phyloP scores from a whole-genome alignment of 2,888 invertebrate species.

The Uropetala carovei region DNA sequence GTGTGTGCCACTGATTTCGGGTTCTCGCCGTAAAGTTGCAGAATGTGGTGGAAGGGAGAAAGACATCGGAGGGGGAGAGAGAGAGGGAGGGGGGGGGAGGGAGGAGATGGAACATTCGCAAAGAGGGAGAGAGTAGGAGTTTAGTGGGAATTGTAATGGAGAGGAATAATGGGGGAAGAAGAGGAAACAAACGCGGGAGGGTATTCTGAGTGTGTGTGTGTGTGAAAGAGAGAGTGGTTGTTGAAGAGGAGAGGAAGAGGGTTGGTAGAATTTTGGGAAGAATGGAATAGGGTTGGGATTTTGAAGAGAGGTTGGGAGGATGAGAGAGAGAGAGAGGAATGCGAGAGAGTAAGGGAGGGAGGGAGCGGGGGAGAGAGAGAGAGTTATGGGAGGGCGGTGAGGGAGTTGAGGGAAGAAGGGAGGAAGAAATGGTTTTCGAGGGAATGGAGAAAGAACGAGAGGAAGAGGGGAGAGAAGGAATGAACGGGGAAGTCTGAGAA shows the following conservation, averaged over 20 bases:
- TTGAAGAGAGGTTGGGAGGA: neutral
- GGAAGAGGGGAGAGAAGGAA: too few species aligned
- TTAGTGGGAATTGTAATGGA: neutral
- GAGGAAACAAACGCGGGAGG: neutral
- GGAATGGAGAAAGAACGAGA: too few species aligned
- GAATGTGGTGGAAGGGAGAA: too few species aligned
- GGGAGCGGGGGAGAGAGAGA: neutral
- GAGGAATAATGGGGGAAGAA: neutral
- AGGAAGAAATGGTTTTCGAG: too few species aligned
- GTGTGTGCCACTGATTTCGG: slow-evolving; percentile 17
- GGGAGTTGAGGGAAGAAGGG: neutral
- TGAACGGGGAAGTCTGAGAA: too few species aligned
- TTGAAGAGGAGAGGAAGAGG: neutral
- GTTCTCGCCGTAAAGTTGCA: neutral
- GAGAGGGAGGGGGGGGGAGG: neutral
- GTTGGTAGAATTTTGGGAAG: neutral
- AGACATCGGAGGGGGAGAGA: neutral
- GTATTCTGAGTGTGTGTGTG: neutral
- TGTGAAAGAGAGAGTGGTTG: too few species aligned
- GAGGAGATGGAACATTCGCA: neutral
- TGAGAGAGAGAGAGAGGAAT: neutral
- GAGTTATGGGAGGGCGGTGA: neutral
- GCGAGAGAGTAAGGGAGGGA: neutral
- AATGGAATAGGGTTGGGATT: neutral
- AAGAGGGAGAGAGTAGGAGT: neutral